Percentiles rank a stretch among this genome's conserved stretches.
phyloP scores from a whole-genome alignment of 2,888 invertebrate species.

The Lochmaea capreae region DNA sequence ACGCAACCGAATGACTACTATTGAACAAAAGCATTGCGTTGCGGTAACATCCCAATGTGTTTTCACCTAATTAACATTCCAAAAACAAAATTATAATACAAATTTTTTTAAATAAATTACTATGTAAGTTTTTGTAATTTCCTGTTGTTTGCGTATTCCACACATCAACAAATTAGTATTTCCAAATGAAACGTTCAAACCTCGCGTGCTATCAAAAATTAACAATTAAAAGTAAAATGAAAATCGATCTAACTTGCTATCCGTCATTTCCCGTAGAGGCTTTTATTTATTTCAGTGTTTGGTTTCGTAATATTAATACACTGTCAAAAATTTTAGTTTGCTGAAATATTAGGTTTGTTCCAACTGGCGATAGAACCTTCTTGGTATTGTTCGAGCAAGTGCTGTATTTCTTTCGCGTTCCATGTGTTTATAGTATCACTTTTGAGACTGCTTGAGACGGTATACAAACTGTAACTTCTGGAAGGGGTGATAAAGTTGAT shows the following conservation, averaged over 20 bases:
- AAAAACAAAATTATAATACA: slow-evolving; percentile 17
- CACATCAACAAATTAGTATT: slow-evolving; percentile 22
- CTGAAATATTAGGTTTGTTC: no score
- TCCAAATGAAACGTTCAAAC: slow-evolving; percentile 32
- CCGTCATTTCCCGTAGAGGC: slow-evolving; percentile 27
- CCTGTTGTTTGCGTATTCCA: slow-evolving; percentile 16
- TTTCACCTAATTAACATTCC: slow-evolving; percentile 30
- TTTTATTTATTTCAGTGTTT: slow-evolving; percentile 1
- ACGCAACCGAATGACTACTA: neutral
- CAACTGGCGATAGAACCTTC: no score
- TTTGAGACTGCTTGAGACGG: no score
- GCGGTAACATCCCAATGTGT: slow-evolving; percentile 5
- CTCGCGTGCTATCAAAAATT: slow-evolving; percentile 37
- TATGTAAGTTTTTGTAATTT: slow-evolving; percentile 27
- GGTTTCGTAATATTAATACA: neutral
- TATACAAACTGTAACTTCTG: no score
- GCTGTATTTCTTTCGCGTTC: no score
- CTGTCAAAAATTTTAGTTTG: neutral
- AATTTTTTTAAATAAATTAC: slow-evolving; percentile 15
- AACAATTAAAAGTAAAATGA: slow-evolving; percentile 37
- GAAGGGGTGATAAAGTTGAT: no score
- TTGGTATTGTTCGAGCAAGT: no score
- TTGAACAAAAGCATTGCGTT: neutral
- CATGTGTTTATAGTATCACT: no score
- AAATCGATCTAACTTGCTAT: slow-evolving; percentile 21